These are phyloP conservation scores for Chinchilla lanigera DNA, from an alignment of 2,113 vertebrate genomes.

Conservation along the genomic window DNA sequence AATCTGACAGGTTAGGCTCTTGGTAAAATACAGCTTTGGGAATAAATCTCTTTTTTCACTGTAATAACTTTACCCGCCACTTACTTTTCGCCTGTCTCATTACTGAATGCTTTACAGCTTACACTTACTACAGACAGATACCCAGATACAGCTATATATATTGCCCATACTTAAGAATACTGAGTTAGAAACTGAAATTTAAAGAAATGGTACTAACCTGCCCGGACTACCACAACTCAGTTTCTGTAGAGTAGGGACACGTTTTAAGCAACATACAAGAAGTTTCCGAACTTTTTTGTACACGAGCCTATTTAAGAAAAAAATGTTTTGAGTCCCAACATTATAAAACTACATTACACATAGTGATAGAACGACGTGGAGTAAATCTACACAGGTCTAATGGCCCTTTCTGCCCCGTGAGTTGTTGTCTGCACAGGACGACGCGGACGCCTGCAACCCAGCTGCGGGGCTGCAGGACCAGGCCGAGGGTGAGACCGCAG, in stretches of 20 bases:
- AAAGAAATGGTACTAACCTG: neutral
- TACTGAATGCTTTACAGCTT: neutral
- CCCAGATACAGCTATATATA: neutral
- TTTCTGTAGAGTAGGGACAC: neutral
- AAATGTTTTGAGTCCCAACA: neutral
- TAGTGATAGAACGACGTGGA: neutral
- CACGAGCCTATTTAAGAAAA: neutral
- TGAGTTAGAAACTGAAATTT: neutral
- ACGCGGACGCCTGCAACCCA: neutral
- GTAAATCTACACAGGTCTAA: neutral
- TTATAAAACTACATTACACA: neutral
- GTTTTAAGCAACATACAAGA: neutral
- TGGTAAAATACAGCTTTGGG: neutral
- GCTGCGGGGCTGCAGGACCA: neutral
- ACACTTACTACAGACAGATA: neutral
- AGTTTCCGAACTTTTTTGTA: neutral
- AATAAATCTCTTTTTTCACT: neutral
- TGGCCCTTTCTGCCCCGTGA: neutral
- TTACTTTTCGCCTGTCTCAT: conserved; percentile 2
- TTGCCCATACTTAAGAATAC: conserved; percentile 2
- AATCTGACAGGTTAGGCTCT: neutral
- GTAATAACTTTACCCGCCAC: neutral
- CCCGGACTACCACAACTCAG: neutral
- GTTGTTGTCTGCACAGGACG: neutral
- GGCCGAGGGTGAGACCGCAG: neutral